phyloP scores from a whole-genome alignment of 2,888 invertebrate species.

The Leucozona laternaria region DNA sequence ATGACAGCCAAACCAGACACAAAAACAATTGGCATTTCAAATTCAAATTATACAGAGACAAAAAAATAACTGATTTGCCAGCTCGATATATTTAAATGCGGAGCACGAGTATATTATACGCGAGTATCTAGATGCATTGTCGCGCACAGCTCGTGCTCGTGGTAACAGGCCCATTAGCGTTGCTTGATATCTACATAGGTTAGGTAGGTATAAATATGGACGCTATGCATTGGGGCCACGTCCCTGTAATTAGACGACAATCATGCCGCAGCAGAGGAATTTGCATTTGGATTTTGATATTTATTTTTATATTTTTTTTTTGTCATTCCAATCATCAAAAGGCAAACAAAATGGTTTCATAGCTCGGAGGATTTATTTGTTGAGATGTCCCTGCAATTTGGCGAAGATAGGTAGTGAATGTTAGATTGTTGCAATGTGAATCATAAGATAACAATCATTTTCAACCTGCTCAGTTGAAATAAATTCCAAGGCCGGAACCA shows the following conservation, averaged over 20 bases:
- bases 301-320: conserved; percentile 18
- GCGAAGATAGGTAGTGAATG: not conserved
- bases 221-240: conserved; percentile 65
- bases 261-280: conserved; percentile 67
- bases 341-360: conserved; percentile 34
- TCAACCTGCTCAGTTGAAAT: conserved; percentile 35
- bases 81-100: conserved; percentile 40
- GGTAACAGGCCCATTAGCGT: conserved; percentile 75
- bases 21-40: conserved; percentile 71
- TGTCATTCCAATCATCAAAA: not conserved
- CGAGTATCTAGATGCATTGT: conserved; percentile 56
- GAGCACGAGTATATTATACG: not conserved
- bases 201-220: conserved; percentile 18
- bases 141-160: conserved; percentile 44
- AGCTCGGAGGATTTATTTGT: conserved; percentile 8
- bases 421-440: conserved; percentile 5
- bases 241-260: conserved; percentile 71
- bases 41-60: conserved; percentile 29
- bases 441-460: conserved; percentile 41
- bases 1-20: conserved; percentile 73
- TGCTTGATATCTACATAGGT: conserved; percentile 41
- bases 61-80: conserved; percentile 51
- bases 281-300: conserved; percentile 64
- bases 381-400: conserved; percentile 21
- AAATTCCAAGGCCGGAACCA: not conserved